Evolutionary conservation across 2,113 vertebrate genomes (phyloP), one percentile per base, ranked within the genome.

Genomic region (Irena cyanogastra): DNA sequence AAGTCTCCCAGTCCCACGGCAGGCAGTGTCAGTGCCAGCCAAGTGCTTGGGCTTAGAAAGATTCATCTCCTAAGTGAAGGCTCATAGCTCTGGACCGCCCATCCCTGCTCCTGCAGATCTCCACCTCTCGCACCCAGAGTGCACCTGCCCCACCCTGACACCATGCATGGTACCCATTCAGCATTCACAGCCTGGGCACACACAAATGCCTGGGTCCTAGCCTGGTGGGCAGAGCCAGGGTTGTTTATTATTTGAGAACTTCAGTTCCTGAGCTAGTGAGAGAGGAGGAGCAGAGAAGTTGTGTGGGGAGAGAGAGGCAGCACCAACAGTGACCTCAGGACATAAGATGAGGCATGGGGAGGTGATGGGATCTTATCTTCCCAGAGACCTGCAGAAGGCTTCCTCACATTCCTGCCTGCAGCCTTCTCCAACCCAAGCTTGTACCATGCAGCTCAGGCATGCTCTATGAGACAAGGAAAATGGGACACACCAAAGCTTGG

Each of bases 101-200:
- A 68, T 27, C 42, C 45, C 24, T 1, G 0, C 27, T 75, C 75
- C 83, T 66, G 52, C 63, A 54, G 30, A 50, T 76, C 63, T n/a
- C 28, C 30, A 17, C 16, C 68, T 71, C 81, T 27, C 0, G 0
- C 49, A 28, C 26, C 41, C 11, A 15, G 23, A n/a, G 23, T 8
- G n/a, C 23, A 54, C 49, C 78, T 54, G 56, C 20, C 41, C 60
- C 9, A 6, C 15, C 54, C 65, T 50, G 52, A 52, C 56, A 31
- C 44, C 42, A 27, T 0, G 0, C 11, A 6, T 19, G 53, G 44
- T 4, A 10, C 52, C 57, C 1, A 0, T 20, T 47, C 1, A 1
- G 49, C 14, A 31, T 19, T 47, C 10, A 8, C 1, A n/a, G 75
- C 70, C 27, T 3, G 5, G 60, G 64, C 50, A 65, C 2, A 2